Base-by-base conservation (phyloP, 2,113 vertebrate genomes). In the Paraplagusia blochii region DNA sequence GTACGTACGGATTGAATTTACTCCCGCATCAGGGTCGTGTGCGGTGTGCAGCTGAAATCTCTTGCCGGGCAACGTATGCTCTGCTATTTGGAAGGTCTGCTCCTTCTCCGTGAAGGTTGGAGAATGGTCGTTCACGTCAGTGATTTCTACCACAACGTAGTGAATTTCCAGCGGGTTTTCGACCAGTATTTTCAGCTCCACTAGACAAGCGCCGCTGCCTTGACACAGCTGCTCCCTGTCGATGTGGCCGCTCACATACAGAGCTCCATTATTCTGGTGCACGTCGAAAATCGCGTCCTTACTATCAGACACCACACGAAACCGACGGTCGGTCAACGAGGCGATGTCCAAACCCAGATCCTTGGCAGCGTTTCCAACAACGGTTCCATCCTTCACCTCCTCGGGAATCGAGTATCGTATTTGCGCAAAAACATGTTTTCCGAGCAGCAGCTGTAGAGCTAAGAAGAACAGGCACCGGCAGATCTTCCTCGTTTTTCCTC, bases 281-380 rank as follows among this genome's bases (percentile, higher is more conserved):
- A 93, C 76, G 7, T 50, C 79, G 74, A 89, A 93, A 65, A 80
- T 59, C 4, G 58, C 56, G n/a, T 90, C 82, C 1, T 69, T 77
- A 2, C 72, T 68, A 50, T 60, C 83, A 19, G 84, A 65, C 0
- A 86, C 83, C 44, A 88, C 74, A 10, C 85, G 80, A 16, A 88
- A 82, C 14, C 84, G 66, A 1, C 73, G 79, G 1, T 73, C 67
- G 0, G 1, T 15, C 22, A 92, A 79, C 11, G 83, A 74, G 0
- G 15, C 29, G 15, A 79, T 46, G 7, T 79, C 83, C 9, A 92
- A 49, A 2, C 88, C 88, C 22, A 92, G 60, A 72, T 92, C 91
- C 45, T 74, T 90, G 0, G 87, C 87, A 10, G 84, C 63, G 66
- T 87, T 84, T 34, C 88, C 88, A 72, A 94, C 91, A 61, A 74